Evolutionary conservation across 2,113 vertebrate genomes (phyloP), one percentile per base, ranked within the genome.

Genomic region (Pica pica): DNA sequence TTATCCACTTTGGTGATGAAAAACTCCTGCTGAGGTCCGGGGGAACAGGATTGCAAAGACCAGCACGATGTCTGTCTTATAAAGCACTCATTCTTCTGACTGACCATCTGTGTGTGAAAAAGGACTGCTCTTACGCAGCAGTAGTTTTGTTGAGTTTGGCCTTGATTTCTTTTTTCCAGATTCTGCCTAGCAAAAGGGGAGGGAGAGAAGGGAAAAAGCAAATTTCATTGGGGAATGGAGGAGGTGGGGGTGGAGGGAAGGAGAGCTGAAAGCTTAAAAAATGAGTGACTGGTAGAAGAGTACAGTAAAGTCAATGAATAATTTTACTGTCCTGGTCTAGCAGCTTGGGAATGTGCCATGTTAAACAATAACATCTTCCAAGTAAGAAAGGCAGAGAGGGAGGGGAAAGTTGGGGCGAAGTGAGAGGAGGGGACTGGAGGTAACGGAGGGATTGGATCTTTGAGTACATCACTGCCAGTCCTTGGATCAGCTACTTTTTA

Each of bases 121-220:
- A 83, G 91, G 90, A 91, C 94, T 78, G 95, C 96, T 97, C 84
- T 94, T 97, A 94, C 91, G 70, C 96, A 97, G 97, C 96, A 95
- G 94, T 97, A 95, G 97, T 97, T 96, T 86, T 97, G 97, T 98
- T 98, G 97, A 96, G 97, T 73, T 98, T 98, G 97, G 97, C 97
- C 95, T 94, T 83, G 70, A 30, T 50, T 96, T 94, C 96, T 93
- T 95, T 96, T 97, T 94, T 96, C 96, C 96, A 94, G 83, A 88
- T 93, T 96, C 90, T 95, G 90, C 94, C 94, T 83, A 92, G 94
- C 73, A 71, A 93, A 82, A 76, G 88, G 77, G 73, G 88, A 86
- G 95, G 73, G 79, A 74, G 71, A 76, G 82, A 59, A 81, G 81
- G 67, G 42, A 33, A 68, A 94, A 83, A 83, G 52, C 56, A 50